Base-by-base conservation (phyloP, 2,113 vertebrate genomes). In the Halichoeres trimaculatus region DNA sequence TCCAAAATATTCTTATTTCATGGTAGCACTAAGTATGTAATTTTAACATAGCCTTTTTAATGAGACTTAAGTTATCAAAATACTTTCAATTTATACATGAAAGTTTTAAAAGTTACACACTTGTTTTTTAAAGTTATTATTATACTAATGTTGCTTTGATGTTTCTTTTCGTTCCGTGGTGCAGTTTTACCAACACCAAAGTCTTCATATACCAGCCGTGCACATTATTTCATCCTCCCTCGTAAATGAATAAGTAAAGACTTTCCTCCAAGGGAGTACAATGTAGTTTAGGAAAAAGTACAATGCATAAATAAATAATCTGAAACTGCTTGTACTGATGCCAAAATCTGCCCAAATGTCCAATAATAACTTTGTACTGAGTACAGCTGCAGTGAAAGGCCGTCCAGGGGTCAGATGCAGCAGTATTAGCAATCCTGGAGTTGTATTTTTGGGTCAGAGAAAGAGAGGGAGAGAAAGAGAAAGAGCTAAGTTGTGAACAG, bases 161-260 rank as follows among this genome's bases (percentile, higher is more conserved):
- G 26, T 50, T 2, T 64, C 45, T 67, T 19, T 20, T 26, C 17
- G 10, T 30, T 30, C 30, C 30, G 3, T 30, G 19, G 64, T 2
- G 11, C 14, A n/a, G 19, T 59, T 55, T 58, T 64, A 30, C 24
- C 0, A 0, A 30, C 6, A 20, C 23, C 13, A 7, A 9, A 22
- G 12, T 62, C 50, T 56, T 54, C 23, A 35, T 45, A 57, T 62
- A 54, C 58, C 20, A 55, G 53, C 47, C 22, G 17, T 51, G 23
- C 26, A 30, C 10, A 30, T 23, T 8, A 22, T 55, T 41, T 58
- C 36, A 17, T 50, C 40, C 40, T 61, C 8, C 30, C 13, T 14
- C 41, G 22, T 65, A 57, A 57, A 77, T 74, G 5, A 77, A 80
- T 73, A 74, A 61, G n/a, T 68, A 76, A 61, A 9, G 1, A 40